These are phyloP conservation scores for Meloe dianella DNA, from an alignment of 2,888 invertebrate genomes.

Conservation along the genomic window DNA sequence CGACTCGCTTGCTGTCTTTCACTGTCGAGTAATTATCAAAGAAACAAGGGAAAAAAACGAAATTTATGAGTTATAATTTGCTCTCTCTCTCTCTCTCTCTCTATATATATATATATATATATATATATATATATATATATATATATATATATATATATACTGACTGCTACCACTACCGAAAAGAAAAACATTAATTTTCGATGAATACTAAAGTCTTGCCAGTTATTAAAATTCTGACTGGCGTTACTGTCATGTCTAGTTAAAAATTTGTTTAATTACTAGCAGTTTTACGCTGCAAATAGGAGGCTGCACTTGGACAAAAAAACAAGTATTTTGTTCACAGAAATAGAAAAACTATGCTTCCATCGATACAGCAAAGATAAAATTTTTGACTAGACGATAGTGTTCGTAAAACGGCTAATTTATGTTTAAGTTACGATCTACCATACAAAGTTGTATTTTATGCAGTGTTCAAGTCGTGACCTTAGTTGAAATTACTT, in stretches of 20 bases:
- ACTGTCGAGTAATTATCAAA: slow-evolving; percentile 43
- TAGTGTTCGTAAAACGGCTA: slow-evolving; percentile 21
- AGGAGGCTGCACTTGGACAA: not conserved
- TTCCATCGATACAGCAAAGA: no score
- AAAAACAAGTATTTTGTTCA: no score
- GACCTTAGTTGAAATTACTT: slow-evolving; percentile 20
- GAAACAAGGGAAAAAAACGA: slow-evolving; percentile 22
- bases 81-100: no score
- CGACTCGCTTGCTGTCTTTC: slow-evolving; percentile 44
- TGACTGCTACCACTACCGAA: not conserved
- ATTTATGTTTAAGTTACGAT: slow-evolving; percentile 23
- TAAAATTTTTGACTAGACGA: no score
- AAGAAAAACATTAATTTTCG: slow-evolving; percentile 4
- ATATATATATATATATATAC: no score
- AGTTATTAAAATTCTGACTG: not conserved
- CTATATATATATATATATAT: no score
- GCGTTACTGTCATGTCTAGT: not conserved
- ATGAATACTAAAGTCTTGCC: not conserved
- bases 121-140: no score
- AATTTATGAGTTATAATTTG: not conserved
- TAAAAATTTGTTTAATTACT: slow-evolving; percentile 9
- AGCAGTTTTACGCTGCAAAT: not conserved
- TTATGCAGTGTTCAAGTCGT: slow-evolving; percentile 20
- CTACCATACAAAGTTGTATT: slow-evolving; percentile 18
- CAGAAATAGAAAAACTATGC: no score